Evolutionary conservation across 2,888 invertebrate species (phyloP).

Genomic region (Poecilobothrus nobilitatus): DNA sequence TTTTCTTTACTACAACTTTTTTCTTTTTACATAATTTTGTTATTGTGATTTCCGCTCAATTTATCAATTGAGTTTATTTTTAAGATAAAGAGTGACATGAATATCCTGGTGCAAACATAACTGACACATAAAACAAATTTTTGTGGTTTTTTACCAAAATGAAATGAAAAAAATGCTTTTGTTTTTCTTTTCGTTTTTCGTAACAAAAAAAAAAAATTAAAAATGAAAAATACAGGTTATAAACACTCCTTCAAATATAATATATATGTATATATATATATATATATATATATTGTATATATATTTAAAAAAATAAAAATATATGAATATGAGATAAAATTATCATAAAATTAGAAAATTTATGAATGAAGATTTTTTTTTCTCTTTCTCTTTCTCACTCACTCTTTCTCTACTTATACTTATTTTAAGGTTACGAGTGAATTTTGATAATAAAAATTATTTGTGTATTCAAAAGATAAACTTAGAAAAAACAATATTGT

Average conservation of each 20-base stretch:
- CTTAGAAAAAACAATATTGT: too few species aligned
- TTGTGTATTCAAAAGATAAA: too few species aligned
- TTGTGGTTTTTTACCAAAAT: background rate
- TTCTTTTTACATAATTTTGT: background rate
- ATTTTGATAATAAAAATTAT: too few species aligned
- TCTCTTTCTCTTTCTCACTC: too few species aligned
- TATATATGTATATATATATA: too few species aligned
- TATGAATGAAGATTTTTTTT: background rate
- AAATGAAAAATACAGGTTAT: background rate
- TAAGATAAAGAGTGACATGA: background rate
- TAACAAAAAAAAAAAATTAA: background rate
- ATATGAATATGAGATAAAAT: background rate
- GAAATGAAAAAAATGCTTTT: background rate
- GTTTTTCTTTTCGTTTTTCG: background rate
- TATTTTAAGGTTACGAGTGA: too few species aligned
- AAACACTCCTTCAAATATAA: background rate
- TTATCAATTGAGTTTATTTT: background rate
- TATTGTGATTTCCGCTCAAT: background rate
- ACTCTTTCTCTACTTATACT: too few species aligned
- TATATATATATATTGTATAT: too few species aligned
- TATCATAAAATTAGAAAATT: constrained; percentile 2
- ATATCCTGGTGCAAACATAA: background rate
- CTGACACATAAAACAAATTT: background rate
- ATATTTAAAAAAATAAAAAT: background rate
- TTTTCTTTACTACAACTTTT: background rate